Base-by-base conservation (phyloP, 2,888 invertebrate species). In the Exocentrus adspersus region DNA sequence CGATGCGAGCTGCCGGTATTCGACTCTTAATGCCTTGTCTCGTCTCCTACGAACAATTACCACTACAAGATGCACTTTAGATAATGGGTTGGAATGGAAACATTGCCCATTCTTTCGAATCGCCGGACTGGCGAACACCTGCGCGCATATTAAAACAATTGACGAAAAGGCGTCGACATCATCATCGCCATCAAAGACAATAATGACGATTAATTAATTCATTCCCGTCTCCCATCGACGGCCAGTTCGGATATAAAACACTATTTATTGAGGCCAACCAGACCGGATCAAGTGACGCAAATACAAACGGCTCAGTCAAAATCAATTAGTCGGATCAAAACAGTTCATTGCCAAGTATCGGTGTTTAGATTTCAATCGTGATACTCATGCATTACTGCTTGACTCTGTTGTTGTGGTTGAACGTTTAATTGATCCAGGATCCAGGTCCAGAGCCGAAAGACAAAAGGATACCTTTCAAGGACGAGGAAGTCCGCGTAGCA, bases 1-100 rank as follows among this genome's bases (percentile, higher is more conserved):
- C 59, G 64, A 57, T 45, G 52, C 60, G 54, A 46, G 56, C 60
- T 60, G 51, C 57, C 56, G 41, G 54, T 43, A 57, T 59, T 62
- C 56, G 52, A 62, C 48, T 51, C 56, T 62, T 60, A 53, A 58
- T 57, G 59, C 60, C 64, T 64, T 64, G 64, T 60, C 64, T 64
- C 57, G 60, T 48, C 65, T 67, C 54, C 52, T 54, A n/a, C 37
- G 37, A 62, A 60, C 56, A 53, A 62, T 62, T 62, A 62, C 58
- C 58, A 62, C 51, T 57, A 60, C 57, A 57, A 64, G 67, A 67
- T 67, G 60, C 62, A 64, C 62, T 62, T 62, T 56, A 64, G 67
- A 64, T 67, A 64, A 51, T 60, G 45, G 56, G 57, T 66, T n/a
- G n/a, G 60, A 51, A 32, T 52, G 56, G 53, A 52, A n/a, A n/a